Base-by-base conservation (phyloP, 2,888 invertebrate species). In the Hartigia nigra region DNA sequence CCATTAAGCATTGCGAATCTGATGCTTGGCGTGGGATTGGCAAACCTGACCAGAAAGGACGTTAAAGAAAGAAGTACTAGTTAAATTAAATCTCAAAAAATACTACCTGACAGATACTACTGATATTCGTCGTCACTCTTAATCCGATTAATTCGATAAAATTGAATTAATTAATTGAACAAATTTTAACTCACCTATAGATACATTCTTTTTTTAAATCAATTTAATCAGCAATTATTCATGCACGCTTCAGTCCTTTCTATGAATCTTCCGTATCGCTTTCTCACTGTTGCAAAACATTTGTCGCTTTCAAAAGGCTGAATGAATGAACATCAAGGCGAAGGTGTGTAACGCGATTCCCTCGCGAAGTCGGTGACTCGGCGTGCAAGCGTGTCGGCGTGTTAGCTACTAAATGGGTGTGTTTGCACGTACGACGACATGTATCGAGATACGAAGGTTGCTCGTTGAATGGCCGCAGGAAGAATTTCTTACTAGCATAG, bases 371-470 rank as follows among this genome's bases (percentile, higher is more conserved):
- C 55, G 9, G 55, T 23, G 55, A 55, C 23, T 23, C 55, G 55
- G 55, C 55, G 9, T 31, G 31, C 39, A 70, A 32, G 31, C 70
- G 31, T 11, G 76, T 69, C 75, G 72, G 70, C 70, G 32, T 76
- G 76, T 37, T 36, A 76, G 70, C 70, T 70, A 76, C 70, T 70
- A 70, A 70, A 76, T 36, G n/a, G 70, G 39, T 70, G 70, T 76
- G 76, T 70, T 72, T 31, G 35, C 76, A 31, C 76, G 34, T 69
- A 70, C 32, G 34, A 31, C 55, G 69, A 55, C 76, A n/a, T 76
- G 69, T 69, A 36, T 69, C 70, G 23, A 69, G 32, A 32, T 32
- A 34, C 69, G 14, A n/a, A n/a, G 69, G 36, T 35, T 76, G 69
- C 12, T 36, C 12, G 70, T 31, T n/a, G 31, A 31, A 34, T 55